phyloP scores from a whole-genome alignment of 2,888 invertebrate species.

The Epinotia demarniana region DNA sequence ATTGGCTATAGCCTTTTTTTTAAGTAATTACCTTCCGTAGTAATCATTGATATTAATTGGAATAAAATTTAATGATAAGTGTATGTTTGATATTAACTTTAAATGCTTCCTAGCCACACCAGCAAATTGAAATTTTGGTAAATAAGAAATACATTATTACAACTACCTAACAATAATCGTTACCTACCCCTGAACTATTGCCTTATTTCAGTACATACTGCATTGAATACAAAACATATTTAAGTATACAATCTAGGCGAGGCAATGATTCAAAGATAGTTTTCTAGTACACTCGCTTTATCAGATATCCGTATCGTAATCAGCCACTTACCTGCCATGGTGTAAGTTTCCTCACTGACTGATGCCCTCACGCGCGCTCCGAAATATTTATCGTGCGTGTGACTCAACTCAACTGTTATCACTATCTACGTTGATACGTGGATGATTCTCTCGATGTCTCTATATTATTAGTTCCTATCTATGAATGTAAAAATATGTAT shows the following conservation, averaged over 20 bases:
- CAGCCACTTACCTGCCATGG: slow-evolving; percentile 62
- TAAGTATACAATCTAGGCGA: slow-evolving; percentile 4
- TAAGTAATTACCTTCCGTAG: neutral
- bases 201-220: neutral
- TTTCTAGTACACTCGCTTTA: slow-evolving; percentile 49
- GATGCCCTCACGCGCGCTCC: slow-evolving; percentile 46
- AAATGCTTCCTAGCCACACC: neutral
- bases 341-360: slow-evolving; percentile 52
- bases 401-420: slow-evolving; percentile 40
- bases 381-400: slow-evolving; percentile 51
- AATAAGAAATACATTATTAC: neutral
- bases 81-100: neutral
- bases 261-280: slow-evolving; percentile 20
- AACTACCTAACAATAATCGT: neutral
- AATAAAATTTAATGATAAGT: neutral
- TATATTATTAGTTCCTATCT: neutral
- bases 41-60: neutral
- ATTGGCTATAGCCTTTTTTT: neutral
- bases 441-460: slow-evolving; percentile 22
- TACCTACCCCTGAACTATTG: neutral
- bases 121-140: too few species aligned
- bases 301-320: slow-evolving; percentile 55
- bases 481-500: neutral
- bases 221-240: neutral
- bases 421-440: slow-evolving; percentile 22